Percentiles rank a stretch among this genome's conserved stretches.
These are phyloP conservation scores for Andrena haemorrhoa DNA, from an alignment of 2,888 invertebrate species.

Conservation along the genomic window DNA sequence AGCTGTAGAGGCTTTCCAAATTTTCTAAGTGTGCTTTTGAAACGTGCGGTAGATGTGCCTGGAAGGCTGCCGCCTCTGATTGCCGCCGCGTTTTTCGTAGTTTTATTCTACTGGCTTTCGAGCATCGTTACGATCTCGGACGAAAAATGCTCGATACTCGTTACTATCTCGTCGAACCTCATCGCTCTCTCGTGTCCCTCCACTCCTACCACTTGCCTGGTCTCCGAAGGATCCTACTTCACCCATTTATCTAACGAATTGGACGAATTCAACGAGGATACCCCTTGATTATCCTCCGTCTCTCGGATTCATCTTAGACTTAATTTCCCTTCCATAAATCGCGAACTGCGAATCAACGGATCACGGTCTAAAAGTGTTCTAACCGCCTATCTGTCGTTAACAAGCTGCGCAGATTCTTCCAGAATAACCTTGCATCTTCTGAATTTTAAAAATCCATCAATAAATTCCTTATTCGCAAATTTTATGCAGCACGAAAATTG, in stretches of 20 bases:
- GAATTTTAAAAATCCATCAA: too few relatives aligned
- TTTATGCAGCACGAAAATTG: too few relatives aligned
- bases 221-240: slow-evolving; percentile 4
- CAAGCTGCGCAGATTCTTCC: too few relatives aligned
- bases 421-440: too few relatives aligned
- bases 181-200: slow-evolving; percentile 5
- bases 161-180: slow-evolving; percentile 4
- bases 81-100: slow-evolving; percentile 26
- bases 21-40: not conserved
- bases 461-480: too few relatives aligned
- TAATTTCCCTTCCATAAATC: too few relatives aligned
- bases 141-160: slow-evolving; percentile 44
- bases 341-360: too few relatives aligned
- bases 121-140: slow-evolving; percentile 16
- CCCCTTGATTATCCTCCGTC: not conserved
- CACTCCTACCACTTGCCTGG: not conserved
- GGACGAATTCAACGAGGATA: not conserved
- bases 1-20: not conserved
- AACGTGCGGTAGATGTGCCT: not conserved
- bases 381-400: too few relatives aligned
- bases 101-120: slow-evolving; percentile 57
- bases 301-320: not conserved
- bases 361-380: too few relatives aligned
- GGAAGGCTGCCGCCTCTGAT: not conserved
- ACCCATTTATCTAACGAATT: not conserved